Percentiles rank a stretch among this genome's conserved stretches.
phyloP scores from a whole-genome alignment of 1,140 invertebrate species.

The Elymnias hypermnestra region DNA sequence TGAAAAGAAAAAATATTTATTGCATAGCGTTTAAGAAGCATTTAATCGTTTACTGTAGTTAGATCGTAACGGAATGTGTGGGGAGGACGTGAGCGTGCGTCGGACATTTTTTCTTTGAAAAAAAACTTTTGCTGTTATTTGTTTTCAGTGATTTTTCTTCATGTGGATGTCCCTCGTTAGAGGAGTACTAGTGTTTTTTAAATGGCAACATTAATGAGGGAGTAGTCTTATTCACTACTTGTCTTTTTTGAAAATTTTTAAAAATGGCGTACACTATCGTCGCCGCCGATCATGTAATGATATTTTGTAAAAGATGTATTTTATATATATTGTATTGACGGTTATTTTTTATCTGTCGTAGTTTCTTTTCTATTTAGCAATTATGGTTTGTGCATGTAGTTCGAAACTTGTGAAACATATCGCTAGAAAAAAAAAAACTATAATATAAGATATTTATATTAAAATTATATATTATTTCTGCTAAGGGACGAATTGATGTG shows the following conservation, averaged over 20 bases:
- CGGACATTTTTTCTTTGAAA: conserved; percentile 18
- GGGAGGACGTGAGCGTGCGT: conserved; percentile 15
- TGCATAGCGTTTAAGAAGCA: conserved; percentile 52
- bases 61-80: conserved; percentile 34
- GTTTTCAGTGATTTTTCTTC: conserved; percentile 9
- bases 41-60: conserved; percentile 62
- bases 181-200: conserved; percentile 25
- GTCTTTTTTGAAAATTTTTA: conserved; percentile 66
- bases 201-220: conserved; percentile 22
- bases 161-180: conserved; percentile 22
- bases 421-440: conserved; percentile 54
- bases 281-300: conserved; percentile 30
- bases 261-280: conserved; percentile 10
- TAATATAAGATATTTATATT: conserved; percentile 47
- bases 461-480: conserved; percentile 45
- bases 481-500: conserved; percentile 52
- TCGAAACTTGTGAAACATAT: conserved; percentile 60
- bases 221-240: conserved; percentile 27
- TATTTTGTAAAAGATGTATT: conserved; percentile 67
- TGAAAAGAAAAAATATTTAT: conserved; percentile 67
- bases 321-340: conserved; percentile 63
- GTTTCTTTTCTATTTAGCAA: conserved; percentile 44
- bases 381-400: conserved; percentile 50
- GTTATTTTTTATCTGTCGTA: conserved; percentile 46
- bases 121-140: conserved; percentile 21